Evolutionary conservation across 1,140 invertebrate genomes (phyloP).

Genomic region (Drosophila pseudoobscura): DNA sequence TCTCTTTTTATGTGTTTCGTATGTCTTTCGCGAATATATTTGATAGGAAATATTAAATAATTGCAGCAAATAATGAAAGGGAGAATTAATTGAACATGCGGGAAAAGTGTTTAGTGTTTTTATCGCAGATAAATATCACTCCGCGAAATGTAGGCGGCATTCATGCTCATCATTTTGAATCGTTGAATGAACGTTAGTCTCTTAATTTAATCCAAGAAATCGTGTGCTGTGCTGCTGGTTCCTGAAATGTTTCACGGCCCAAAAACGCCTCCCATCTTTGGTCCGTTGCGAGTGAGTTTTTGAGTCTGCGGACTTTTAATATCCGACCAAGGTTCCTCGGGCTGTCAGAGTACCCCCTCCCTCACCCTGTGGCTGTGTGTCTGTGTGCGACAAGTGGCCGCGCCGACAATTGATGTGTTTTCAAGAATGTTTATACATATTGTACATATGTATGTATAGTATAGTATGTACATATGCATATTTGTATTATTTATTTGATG

Average conservation of each 20-base stretch:
- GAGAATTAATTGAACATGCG: no score
- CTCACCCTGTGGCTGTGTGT: background rate
- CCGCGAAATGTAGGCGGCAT: no score
- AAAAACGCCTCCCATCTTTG: conserved; percentile 13
- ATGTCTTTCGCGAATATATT: no score
- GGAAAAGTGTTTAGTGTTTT: no score
- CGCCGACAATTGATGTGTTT: conserved; percentile 24
- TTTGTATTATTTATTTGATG: conserved; percentile 26
- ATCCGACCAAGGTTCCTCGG: conserved; percentile 29
- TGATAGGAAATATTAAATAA: no score
- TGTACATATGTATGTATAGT: background rate
- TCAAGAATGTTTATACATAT: conserved; percentile 24
- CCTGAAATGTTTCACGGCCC: conserved; percentile 38
- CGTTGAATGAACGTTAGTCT: no score
- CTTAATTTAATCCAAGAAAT: no score
- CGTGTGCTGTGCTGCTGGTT: background rate
- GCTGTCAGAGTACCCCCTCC: background rate
- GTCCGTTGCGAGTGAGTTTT: conserved; percentile 43
- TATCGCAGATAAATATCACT: no score
- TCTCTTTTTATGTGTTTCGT: no score
- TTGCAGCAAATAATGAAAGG: no score
- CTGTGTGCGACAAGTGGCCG: background rate
- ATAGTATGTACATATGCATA: background rate
- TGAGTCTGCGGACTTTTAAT: conserved; percentile 16
- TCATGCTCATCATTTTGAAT: no score